phyloP scores from a whole-genome alignment of 2,113 vertebrate species.

The Epinephelus fuscoguttatus region DNA sequence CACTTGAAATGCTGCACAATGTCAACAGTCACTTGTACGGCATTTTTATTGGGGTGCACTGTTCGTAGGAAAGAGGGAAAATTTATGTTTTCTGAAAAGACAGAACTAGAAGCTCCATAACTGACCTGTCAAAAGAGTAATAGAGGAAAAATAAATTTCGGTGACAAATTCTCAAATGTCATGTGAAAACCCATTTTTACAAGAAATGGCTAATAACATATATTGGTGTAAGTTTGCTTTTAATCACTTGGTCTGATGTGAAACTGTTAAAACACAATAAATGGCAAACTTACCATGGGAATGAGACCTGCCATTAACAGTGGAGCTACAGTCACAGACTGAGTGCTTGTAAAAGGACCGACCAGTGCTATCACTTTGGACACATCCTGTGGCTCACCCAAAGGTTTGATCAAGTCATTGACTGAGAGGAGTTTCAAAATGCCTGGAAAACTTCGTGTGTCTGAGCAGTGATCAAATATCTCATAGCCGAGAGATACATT shows the following conservation, averaged over 20 bases:
- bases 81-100: conserved; percentile 75
- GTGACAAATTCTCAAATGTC: neutral
- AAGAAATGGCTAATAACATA: neutral
- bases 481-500: conserved; percentile 87
- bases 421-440: conserved; percentile 73
- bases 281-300: conserved; percentile 82
- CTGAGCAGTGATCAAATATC: conserved; percentile 86
- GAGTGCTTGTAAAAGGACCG: conserved; percentile 78
- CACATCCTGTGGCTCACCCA: conserved; percentile 25
- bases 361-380: conserved; percentile 79
- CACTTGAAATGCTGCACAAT: too few relatives aligned
- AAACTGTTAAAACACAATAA: neutral
- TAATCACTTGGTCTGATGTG: neutral
- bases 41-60: conserved; percentile 81
- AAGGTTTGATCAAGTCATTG: conserved; percentile 52
- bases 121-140: conserved; percentile 82
- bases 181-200: neutral
- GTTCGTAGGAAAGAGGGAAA: conserved; percentile 89
- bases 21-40: conserved; percentile 82
- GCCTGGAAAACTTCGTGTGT: conserved; percentile 72
- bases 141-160: neutral
- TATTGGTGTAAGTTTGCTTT: neutral
- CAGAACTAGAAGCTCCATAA: conserved; percentile 81
- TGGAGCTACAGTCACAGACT: conserved; percentile 71
- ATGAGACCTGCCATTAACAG: conserved; percentile 84